Conservation (phyloP, 2,888 invertebrate species). For the Galerucella pusilla region DNA sequence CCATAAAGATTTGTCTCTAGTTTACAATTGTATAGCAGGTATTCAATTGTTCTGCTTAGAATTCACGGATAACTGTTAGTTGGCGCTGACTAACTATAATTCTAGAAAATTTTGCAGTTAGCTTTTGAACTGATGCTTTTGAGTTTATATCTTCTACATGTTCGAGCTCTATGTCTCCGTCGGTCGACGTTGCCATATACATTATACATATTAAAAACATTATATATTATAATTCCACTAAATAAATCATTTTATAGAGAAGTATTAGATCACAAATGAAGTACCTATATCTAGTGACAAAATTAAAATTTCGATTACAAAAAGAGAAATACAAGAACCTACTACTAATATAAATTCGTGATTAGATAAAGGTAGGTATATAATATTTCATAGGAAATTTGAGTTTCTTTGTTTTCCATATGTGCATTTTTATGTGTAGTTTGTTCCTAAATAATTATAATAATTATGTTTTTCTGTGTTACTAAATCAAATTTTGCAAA, state of each 20-base stretch:
- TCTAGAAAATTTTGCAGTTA: not conserved
- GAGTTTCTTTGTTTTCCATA: not conserved
- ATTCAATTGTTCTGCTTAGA: not conserved
- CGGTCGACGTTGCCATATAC: not conserved
- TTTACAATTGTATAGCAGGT: not conserved
- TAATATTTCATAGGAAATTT: not conserved
- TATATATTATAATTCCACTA: not conserved
- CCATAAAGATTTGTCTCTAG: too few relatives aligned
- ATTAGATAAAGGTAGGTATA: not conserved
- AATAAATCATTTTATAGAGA: not conserved
- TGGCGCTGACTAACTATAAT: not conserved
- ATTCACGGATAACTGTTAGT: not conserved
- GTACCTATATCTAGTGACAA: too few relatives aligned
- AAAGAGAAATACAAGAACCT: not conserved
- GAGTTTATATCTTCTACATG: not conserved
- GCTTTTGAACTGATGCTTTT: not conserved
- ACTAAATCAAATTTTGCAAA: slow-evolving; percentile 4
- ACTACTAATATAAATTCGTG: not conserved
- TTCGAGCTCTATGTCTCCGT: not conserved
- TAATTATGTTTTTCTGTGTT: not conserved
- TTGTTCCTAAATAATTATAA: not conserved
- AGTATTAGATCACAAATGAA: not conserved
- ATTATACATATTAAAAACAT: not conserved
- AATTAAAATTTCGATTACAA: not conserved
- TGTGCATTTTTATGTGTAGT: not conserved